Evolutionary conservation across 2,888 invertebrate species (phyloP), one percentile per base, ranked within the genome.

Genomic region (Antitype chi): DNA sequence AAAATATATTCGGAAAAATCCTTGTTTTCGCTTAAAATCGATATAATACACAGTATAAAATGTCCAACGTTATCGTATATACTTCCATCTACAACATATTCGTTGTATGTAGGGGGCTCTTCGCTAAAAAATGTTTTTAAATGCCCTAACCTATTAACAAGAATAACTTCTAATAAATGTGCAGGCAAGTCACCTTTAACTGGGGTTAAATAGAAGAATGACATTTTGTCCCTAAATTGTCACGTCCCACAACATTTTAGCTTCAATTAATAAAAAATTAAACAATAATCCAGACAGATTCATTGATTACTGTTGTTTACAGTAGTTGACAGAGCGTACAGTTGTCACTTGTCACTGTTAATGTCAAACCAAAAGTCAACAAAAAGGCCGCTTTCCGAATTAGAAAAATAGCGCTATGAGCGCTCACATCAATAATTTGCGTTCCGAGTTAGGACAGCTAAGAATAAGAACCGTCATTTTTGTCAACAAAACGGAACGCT

Each of bases 51-150:
- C 25, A 97, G 89, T 87, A 95, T 94, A 88, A 97, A 97, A 90
- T 97, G 97, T 57, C 97, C 97, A 64, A 97, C 95, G 81, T 97
- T 97, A 87, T 97, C 97, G 82, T 97, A 96, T 17, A 95, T 85
- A 78, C 97, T 97, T 82, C 97, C 97, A 91, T 97, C 97, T 23
- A 97, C 90, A 63, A 97, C 93, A 92, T 96, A 97, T 92, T 97
- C 97, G 66, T 96, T 97, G 79, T 97, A 97, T 80, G 85, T 85
- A 47, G 80, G 81, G 70, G 89, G 80, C 74, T 94, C 91, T 49
- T 91, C 90, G 64, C 92, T 91, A 63, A 92, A 87, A 74, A 97
- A 78, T 9, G 92, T 88, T 87, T 94, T 94, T 81, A 97, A 94
- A 90, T 97, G 97, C 74, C 96, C 93, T 74, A 97, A 91, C 83